Conservation (phyloP, 2,113 vertebrate genomes). For the Zosterops hypoxanthus region DNA sequence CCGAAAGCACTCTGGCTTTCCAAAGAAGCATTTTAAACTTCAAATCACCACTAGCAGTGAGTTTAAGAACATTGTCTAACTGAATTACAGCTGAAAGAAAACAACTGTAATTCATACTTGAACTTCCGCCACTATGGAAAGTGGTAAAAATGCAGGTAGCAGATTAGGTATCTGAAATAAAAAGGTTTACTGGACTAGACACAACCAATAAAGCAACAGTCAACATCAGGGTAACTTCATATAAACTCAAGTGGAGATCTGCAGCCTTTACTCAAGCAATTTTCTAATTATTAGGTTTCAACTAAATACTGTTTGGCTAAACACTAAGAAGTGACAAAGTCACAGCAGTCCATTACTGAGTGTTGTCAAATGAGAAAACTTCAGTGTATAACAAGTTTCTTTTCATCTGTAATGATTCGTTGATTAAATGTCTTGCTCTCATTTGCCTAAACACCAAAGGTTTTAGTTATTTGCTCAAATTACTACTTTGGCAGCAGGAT, state of each 20-base stretch:
- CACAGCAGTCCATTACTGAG: neutral
- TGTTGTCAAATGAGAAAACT: neutral
- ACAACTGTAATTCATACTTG: neutral
- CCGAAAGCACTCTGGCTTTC: neutral
- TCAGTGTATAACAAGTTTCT: neutral
- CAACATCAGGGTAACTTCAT: neutral
- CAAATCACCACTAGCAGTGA: neutral
- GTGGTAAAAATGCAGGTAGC: neutral
- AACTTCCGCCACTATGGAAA: neutral
- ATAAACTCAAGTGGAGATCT: neutral
- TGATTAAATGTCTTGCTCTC: neutral
- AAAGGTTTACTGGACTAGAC: neutral
- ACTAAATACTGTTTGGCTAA: neutral
- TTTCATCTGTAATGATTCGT: neutral
- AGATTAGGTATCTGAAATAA: neutral
- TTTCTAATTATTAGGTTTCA: neutral
- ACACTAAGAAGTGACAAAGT: neutral
- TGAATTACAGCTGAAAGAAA: neutral
- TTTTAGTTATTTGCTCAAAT: neutral
- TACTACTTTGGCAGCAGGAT: neutral
- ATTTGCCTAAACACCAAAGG: neutral
- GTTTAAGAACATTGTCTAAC: neutral
- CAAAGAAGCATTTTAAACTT: neutral
- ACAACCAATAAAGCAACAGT: neutral
- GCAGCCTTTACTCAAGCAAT: neutral